A percentile compares a stretch with the other conserved stretches of the same genome.
These are phyloP conservation scores for Reinhardtius hippoglossoides DNA, from an alignment of 2,113 vertebrate genomes.

Conservation along the genomic window DNA sequence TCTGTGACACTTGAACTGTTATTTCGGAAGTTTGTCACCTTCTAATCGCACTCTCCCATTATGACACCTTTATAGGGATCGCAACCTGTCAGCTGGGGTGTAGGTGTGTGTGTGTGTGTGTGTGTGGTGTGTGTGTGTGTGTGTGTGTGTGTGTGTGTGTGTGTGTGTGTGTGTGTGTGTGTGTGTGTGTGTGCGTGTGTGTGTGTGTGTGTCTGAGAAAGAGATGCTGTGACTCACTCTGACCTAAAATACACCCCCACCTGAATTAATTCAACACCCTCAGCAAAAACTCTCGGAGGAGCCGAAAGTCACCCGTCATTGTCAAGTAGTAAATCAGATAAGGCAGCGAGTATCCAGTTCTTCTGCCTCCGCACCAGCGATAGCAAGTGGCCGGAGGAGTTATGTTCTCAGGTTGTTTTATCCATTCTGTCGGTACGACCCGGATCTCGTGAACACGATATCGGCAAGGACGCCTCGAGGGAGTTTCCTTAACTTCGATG, in stretches of 20 bases:
- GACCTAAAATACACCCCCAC: slow-evolving; percentile 1
- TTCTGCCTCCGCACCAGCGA: background rate
- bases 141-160: slow-evolving; percentile 9
- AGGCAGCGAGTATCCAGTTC: background rate
- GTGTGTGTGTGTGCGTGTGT: slow-evolving; percentile 21
- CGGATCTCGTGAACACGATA: background rate
- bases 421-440: background rate
- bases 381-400: background rate
- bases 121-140: slow-evolving; percentile 31
- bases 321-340: slow-evolving; percentile 19
- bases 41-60: slow-evolving; percentile 12
- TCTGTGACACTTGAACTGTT: slow-evolving; percentile 37
- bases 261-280: background rate
- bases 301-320: slow-evolving; percentile 17
- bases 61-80: slow-evolving; percentile 48
- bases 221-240: slow-evolving; percentile 11
- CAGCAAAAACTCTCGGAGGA: slow-evolving; percentile 15
- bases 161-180: slow-evolving; percentile 15
- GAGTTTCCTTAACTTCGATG: no score
- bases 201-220: no score
- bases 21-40: slow-evolving; percentile 61
- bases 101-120: slow-evolving; percentile 5
- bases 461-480: background rate
- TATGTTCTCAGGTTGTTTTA: background rate
- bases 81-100: slow-evolving; percentile 52